A percentile compares a stretch with the other conserved stretches of the same genome.
These are phyloP conservation scores for Muscicapa comitata DNA, from an alignment of 2,797 vertebrate species.

Conservation along the genomic window DNA sequence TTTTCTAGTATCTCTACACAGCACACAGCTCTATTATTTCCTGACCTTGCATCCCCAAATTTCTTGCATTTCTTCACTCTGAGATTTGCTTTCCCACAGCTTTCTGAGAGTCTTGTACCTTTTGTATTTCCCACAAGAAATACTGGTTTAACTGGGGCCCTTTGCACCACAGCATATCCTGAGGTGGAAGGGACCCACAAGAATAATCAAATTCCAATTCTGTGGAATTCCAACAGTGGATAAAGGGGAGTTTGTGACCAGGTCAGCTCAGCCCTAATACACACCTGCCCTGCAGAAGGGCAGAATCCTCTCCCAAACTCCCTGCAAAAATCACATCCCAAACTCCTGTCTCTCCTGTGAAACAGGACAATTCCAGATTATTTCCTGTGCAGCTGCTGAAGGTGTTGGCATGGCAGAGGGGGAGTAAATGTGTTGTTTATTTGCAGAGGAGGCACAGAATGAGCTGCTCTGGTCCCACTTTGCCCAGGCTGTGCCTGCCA, in stretches of 20 bases:
- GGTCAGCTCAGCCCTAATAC: background rate
- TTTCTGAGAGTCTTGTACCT: no score
- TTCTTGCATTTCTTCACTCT: no score
- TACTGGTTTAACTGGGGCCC: background rate
- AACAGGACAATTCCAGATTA: background rate
- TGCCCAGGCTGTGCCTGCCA: background rate
- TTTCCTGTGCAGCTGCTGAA: background rate
- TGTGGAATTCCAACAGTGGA: no score
- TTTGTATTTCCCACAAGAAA: no score
- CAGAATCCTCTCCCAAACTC: background rate
- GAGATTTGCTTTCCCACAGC: no score
- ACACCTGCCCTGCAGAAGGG: background rate
- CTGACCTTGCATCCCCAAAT: no score
- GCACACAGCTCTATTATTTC: no score
- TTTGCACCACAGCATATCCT: background rate
- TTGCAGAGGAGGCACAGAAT: background rate
- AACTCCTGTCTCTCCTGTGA: background rate
- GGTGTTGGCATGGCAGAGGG: background rate
- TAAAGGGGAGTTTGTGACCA: background rate
- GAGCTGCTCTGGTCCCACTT: background rate
- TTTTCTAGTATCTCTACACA: no score
- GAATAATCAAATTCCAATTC: background rate
- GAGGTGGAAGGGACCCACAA: background rate
- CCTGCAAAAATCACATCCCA: background rate
- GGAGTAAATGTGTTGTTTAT: background rate